phyloP scores from a whole-genome alignment of 2,888 invertebrate genomes.

The Diadegma fenestrale region DNA sequence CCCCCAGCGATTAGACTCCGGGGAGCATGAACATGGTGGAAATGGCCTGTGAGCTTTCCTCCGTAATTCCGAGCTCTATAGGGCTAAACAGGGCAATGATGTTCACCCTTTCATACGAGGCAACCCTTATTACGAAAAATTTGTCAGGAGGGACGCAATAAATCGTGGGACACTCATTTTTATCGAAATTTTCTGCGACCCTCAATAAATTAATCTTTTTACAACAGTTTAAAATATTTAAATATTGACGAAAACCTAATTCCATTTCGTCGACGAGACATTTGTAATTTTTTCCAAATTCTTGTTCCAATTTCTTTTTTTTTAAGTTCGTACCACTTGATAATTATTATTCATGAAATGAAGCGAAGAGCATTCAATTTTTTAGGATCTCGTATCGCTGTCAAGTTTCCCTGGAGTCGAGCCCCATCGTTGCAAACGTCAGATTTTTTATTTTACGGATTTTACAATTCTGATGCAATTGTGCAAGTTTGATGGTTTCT shows the following conservation, averaged over 20 bases:
- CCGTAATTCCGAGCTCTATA: neutral
- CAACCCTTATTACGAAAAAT: conserved; percentile 2
- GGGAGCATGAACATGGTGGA: conserved; percentile 24
- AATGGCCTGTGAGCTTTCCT: conserved; percentile 32
- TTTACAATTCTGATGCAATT: no score
- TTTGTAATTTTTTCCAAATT: neutral
- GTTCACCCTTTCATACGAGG: conserved; percentile 9
- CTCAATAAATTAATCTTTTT: neutral
- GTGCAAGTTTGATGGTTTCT: no score
- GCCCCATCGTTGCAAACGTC: no score
- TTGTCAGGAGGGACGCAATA: neutral
- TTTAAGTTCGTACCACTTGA: neutral
- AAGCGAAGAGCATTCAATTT: neutral
- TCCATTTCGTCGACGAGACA: neutral
- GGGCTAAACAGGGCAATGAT: neutral
- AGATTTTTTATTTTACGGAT: no score
- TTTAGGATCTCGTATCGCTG: neutral
- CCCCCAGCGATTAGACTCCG: conserved; percentile 53
- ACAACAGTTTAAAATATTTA: neutral
- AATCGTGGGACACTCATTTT: neutral
- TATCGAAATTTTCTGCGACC: neutral
- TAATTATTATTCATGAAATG: neutral
- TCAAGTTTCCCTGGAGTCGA: no score
- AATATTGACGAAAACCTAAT: neutral
- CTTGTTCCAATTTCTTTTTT: neutral